Conservation (phyloP, 2,113 vertebrate species). For the Phylloscopus whistleri region DNA sequence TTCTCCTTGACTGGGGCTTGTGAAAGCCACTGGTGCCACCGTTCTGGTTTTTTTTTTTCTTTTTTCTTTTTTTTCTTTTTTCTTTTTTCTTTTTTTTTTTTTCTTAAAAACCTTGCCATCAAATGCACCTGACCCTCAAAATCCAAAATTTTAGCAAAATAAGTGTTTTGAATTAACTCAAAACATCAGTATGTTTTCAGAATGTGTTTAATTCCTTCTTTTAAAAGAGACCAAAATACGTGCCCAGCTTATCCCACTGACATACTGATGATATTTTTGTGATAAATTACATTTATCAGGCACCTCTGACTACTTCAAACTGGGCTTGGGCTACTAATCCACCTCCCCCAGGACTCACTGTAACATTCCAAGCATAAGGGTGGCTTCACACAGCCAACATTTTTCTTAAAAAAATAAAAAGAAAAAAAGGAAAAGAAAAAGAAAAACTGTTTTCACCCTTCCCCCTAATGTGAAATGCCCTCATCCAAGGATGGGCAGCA, state of each 20-base stretch:
- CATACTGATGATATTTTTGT: neutral
- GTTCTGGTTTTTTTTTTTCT: neutral
- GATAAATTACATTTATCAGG: constrained; percentile 23
- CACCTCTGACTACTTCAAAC: constrained; percentile 42
- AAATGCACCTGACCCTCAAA: neutral
- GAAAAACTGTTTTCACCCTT: neutral
- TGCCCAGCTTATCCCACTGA: neutral
- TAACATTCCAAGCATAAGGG: neutral
- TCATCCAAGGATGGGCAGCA: constrained; percentile 15
- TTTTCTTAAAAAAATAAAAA: neutral
- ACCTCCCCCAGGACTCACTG: neutral
- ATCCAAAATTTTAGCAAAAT: constrained; percentile 1
- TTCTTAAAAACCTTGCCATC: neutral
- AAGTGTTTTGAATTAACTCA: neutral
- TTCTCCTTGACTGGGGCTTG: neutral
- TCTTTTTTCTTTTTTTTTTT: too few relatives aligned
- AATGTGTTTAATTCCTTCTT: neutral
- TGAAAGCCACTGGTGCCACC: neutral
- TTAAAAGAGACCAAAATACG: neutral
- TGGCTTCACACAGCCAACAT: neutral
- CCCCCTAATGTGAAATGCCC: constrained; percentile 12
- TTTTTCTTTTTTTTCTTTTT: too few relatives aligned
- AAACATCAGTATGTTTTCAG: neutral
- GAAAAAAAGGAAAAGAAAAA: neutral
- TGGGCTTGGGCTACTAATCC: constrained; percentile 6